Evolutionary conservation across 37 sponge, comb jelly and placozoan species (phyloP), one percentile per base, ranked within the genome.

Genomic region (Geodia barretti): DNA sequence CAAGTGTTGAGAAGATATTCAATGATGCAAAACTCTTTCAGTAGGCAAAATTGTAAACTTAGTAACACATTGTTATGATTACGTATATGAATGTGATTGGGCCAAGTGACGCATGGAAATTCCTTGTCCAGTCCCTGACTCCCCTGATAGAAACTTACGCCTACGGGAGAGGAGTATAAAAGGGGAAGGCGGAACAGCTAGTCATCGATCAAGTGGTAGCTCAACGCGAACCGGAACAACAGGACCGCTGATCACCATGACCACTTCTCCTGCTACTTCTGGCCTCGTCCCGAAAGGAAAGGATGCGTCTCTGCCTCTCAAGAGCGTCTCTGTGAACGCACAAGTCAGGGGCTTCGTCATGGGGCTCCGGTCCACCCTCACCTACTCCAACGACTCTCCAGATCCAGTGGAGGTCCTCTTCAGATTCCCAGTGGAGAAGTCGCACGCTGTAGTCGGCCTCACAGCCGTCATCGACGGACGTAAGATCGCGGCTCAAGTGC

Each of bases 381-480:
- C 28, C 24, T 91, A 85, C 35, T n/a, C 9, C 41, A 91, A 91
- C 76, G 83, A 86, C 63, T 41, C 79, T 39, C 7, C 58, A 2
- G 62, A 64, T 67, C 83, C 87, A 23, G 37, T 86, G 41, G 83
- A 85, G 21, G 76, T 74, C 63, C 47, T 83, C 29, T 91, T 86
- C 70, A 60, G 79, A 25, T 65, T 88, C 31, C 87, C 87, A 1
- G 70, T 86, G 14, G 92, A 91, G 30, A 69, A 82, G n/a, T 75
- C 81, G 37, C 60, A 65, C 28, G 92, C 87, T 0, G 84, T 91
- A 21, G 83, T 82, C 23, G 79, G 78, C 4, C 75, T 91, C 58
- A 74, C 35, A 0, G 83, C 84, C 3, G 79, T 78, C n/a, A 89
- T 91, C 70, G 87, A 86, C 61, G 92, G 84, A 0, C 65, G 79